These are phyloP conservation scores for Glyphotaelius pellucidus DNA, from an alignment of 2,888 invertebrate species.

Conservation along the genomic window DNA sequence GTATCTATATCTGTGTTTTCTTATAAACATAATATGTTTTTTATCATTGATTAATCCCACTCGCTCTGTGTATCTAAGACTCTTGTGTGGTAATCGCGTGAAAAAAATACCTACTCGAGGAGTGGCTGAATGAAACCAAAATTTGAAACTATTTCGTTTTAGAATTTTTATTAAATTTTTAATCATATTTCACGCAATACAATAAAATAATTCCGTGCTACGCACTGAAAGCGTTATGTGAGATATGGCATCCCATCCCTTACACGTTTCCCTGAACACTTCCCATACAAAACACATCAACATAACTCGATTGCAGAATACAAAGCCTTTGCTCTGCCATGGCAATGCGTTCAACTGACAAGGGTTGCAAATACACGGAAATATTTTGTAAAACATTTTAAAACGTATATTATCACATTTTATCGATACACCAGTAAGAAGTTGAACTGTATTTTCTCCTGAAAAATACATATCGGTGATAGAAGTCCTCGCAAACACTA, in stretches of 20 bases:
- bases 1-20: no score
- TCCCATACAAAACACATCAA: conserved; percentile 28
- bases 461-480: no score
- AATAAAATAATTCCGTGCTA: background rate
- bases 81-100: no score
- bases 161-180: background rate
- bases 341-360: background rate
- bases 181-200: background rate
- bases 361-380: background rate
- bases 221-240: background rate
- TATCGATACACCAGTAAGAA: background rate
- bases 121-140: no score
- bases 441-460: no score
- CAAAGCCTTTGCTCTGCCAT: conserved; percentile 19
- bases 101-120: no score
- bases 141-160: no score
- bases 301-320: conserved; percentile 35
- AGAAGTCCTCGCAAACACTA: no score
- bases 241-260: background rate
- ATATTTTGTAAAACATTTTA: background rate
- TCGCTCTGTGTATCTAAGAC: no score
- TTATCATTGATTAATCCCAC: no score
- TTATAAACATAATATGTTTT: no score
- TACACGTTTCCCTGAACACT: background rate
- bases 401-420: background rate